Base-by-base conservation (phyloP, 2,797 vertebrate genomes). In the Distichodus sexfasciatus region DNA sequence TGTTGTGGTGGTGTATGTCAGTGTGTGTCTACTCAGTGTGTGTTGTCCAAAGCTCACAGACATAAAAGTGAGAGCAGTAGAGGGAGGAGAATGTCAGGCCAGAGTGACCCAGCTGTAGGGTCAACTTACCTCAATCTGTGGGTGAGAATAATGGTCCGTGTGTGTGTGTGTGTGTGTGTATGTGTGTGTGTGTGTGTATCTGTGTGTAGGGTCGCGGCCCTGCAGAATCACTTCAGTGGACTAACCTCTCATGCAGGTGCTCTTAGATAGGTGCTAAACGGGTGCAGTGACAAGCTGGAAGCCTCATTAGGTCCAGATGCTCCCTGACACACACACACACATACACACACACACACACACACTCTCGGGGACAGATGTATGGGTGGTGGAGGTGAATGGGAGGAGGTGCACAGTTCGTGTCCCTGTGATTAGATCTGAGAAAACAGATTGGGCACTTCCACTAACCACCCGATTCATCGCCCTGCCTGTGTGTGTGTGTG, bases 271-370 rank as follows among this genome's bases (percentile, higher is more conserved):
- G 82, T 64, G 80, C 81, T 86, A 87, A 88, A 86, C 69, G 79
- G 81, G 81, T 78, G 78, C 71, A 79, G 65, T 73, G 74, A 78
- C 85, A 81, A 69, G 74, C 86, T 75, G 85, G 68, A 80, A 77
- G 82, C 76, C 86, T 89, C 86, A 87, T 87, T 85, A 83, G 64
- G 78, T 85, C 84, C 88, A 90, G 87, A 88, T 87, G 87, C 84
- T 79, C 66, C 62, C 60, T 41, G 64, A 50, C 17, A 71, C 28
- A 55, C 75, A 72, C 54, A 26, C 35, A 26, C 29, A 17, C 17
- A 50, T 7, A 58, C 35, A 60, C 24, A 36, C 44, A 28, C 44
- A 50, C 71, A 67, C 53, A 57, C 69, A 53, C 57, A 51, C 57
- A 14, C 33, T 21, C 55, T 47, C 53, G 48, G n/a, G n/a, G 66